phyloP scores from a whole-genome alignment of 2,113 vertebrate species.

The Empidonax traillii region DNA sequence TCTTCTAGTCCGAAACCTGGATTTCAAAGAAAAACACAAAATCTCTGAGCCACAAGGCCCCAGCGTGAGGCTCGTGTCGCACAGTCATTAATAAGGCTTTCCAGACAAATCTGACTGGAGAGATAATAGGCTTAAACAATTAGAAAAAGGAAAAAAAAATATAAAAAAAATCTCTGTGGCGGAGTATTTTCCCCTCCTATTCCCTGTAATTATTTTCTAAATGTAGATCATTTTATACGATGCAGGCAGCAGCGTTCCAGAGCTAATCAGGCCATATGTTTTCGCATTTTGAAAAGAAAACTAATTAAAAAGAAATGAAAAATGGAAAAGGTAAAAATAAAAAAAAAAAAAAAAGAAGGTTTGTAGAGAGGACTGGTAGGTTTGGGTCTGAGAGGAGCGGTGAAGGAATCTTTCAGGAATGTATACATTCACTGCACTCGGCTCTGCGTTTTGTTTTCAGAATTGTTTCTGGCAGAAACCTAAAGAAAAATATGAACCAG shows the following conservation, averaged over 20 bases:
- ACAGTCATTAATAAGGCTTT: conserved; percentile 50
- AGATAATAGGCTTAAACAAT: conserved; percentile 68
- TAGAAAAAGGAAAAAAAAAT: neutral
- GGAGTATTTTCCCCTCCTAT: conserved; percentile 6
- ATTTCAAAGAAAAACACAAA: neutral
- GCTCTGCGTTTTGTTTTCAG: conserved; percentile 73
- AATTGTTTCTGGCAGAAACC: conserved; percentile 78
- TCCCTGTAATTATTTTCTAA: conserved; percentile 60
- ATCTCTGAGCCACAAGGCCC: neutral
- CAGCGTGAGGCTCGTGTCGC: neutral
- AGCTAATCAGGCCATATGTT: conserved; percentile 63
- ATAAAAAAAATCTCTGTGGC: neutral
- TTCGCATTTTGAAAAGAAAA: conserved; percentile 49
- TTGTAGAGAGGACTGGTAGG: conserved; percentile 37
- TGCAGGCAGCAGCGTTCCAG: conserved; percentile 38
- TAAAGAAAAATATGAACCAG: conserved; percentile 81
- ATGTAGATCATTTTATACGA: conserved; percentile 36
- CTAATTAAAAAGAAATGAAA: conserved; percentile 54
- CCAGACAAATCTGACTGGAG: conserved; percentile 59
- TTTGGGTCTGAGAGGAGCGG: conserved; percentile 18
- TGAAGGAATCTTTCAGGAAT: conserved; percentile 73
- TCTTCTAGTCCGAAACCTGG: neutral
- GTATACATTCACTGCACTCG: conserved; percentile 51
- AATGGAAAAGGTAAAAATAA: neutral
- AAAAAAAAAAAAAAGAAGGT: neutral